A percentile compares a stretch with the other conserved stretches of the same genome.
Evolutionary conservation across 2,888 invertebrate genomes (phyloP).

Genomic region (Ypsolopha scabrella): DNA sequence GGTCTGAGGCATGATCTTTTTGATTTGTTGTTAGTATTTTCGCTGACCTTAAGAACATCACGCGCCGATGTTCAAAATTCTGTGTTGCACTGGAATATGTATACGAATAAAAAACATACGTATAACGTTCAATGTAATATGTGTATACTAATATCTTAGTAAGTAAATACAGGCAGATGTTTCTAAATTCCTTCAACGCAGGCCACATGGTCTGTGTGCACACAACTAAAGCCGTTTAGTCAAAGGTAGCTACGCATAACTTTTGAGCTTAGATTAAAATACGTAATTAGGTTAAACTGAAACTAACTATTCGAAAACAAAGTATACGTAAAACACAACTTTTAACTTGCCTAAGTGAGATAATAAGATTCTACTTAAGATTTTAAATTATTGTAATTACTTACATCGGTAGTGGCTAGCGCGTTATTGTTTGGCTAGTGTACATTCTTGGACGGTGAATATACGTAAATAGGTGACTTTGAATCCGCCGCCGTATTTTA

Average conservation of each 20-base stretch:
- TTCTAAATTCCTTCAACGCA: slow-evolving; percentile 9
- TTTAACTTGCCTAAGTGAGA: slow-evolving; percentile 70
- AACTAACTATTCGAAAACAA: slow-evolving; percentile 63
- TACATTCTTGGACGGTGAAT: neutral
- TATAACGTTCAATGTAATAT: slow-evolving; percentile 69
- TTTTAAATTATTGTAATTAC: slow-evolving; percentile 66
- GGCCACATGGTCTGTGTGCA: neutral
- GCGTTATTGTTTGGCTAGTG: slow-evolving; percentile 60
- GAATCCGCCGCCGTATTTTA: slow-evolving; percentile 29
- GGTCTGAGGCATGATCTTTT: neutral
- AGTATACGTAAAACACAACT: slow-evolving; percentile 69
- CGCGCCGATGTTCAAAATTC: slow-evolving; percentile 44
- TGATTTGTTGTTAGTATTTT: neutral
- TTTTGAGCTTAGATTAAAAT: slow-evolving; percentile 56
- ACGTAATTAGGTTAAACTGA: slow-evolving; percentile 45
- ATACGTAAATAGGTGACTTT: slow-evolving; percentile 17
- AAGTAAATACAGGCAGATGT: slow-evolving; percentile 36
- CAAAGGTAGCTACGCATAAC: slow-evolving; percentile 19
- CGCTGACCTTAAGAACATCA: slow-evolving; percentile 1
- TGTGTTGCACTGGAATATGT: slow-evolving; percentile 64
- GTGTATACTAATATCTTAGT: slow-evolving; percentile 64
- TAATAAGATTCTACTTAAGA: slow-evolving; percentile 62
- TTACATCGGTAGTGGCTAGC: slow-evolving; percentile 62
- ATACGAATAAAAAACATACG: slow-evolving; percentile 67
- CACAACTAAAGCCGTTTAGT: neutral